A percentile compares a stretch with the other conserved stretches of the same genome.
Conservation (phyloP, 2,113 vertebrate species). For the Stictonetta naevosa region DNA sequence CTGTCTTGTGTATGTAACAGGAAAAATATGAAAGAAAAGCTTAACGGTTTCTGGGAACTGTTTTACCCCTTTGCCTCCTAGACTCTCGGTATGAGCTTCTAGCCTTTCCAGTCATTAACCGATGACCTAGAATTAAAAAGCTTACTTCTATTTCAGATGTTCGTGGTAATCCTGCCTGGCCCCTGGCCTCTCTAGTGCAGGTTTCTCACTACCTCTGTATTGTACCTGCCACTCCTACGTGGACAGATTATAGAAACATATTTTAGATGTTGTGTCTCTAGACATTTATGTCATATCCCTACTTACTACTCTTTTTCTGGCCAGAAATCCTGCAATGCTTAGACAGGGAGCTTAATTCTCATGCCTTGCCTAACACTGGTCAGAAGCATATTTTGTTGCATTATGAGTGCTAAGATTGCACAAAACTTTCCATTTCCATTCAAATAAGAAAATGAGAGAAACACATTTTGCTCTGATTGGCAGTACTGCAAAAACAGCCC, state of each 20-base stretch:
- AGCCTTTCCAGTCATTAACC: not conserved
- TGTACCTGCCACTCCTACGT: not conserved
- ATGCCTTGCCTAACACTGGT: not conserved
- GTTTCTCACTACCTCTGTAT: not conserved
- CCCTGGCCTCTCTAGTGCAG: not conserved
- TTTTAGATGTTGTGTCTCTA: not conserved
- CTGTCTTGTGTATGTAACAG: not conserved
- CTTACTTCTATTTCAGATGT: not conserved
- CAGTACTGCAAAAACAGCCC: not conserved
- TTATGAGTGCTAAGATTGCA: not conserved
- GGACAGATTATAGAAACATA: not conserved
- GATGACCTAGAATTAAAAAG: not conserved
- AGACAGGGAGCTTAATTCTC: not conserved
- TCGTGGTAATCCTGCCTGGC: not conserved
- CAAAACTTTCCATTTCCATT: not conserved
- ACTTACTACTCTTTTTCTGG: not conserved
- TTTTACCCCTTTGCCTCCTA: not conserved
- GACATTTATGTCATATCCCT: not conserved
- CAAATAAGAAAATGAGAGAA: not conserved
- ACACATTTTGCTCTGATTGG: not conserved
- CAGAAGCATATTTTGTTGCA: not conserved
- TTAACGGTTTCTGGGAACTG: not conserved
- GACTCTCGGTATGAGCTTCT: accelerated
- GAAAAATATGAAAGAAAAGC: not conserved
- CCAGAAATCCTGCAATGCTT: not conserved